A percentile compares a stretch with the other conserved stretches of the same genome.
Evolutionary conservation across 2,113 vertebrate genomes (phyloP).

Genomic region (Oreochromis tanganicae): DNA sequence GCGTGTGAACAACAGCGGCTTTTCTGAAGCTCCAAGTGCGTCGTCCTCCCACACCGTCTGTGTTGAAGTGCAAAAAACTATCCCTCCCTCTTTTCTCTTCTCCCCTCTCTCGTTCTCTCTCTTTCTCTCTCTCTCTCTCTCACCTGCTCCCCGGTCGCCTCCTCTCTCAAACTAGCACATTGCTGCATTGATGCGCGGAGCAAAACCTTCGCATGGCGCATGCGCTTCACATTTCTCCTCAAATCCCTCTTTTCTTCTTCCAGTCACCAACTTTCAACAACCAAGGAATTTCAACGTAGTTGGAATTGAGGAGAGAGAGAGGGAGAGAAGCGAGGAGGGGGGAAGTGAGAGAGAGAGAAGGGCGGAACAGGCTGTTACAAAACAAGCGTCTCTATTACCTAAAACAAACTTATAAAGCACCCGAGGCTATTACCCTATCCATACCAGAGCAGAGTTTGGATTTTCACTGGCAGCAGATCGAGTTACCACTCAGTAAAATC

Average conservation of each 20-base stretch:
- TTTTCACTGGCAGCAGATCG: conserved; percentile 62
- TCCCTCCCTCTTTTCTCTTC: conserved; percentile 20
- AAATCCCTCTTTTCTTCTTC: conserved; percentile 61
- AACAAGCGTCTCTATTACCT: conserved; percentile 84
- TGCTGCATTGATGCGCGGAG: conserved; percentile 56
- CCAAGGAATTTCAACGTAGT: conserved; percentile 58
- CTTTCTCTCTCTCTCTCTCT: conserved; percentile 46
- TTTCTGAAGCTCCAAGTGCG: conserved; percentile 23
- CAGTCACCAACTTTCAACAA: conserved; percentile 60
- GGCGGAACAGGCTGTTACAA: conserved; percentile 77
- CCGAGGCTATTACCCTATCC: conserved; percentile 79
- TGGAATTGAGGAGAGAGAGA: conserved; percentile 75
- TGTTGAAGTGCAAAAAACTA: conserved; percentile 35
- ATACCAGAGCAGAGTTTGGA: conserved; percentile 75
- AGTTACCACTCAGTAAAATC: conserved; percentile 63
- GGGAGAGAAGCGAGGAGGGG: background rate
- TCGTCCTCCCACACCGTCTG: conserved; percentile 43
- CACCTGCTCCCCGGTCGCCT: conserved; percentile 69
- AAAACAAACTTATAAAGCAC: conserved; percentile 89
- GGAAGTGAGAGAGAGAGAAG: conserved; percentile 19
- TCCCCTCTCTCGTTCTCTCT: background rate
- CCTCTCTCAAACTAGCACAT: conserved; percentile 50
- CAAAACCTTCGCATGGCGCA: conserved; percentile 70
- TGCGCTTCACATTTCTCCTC: conserved; percentile 76
- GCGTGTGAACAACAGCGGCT: conserved; percentile 30